Base-by-base conservation (phyloP, 2,797 vertebrate species). In the Sternarchorhynchus goeldii region DNA sequence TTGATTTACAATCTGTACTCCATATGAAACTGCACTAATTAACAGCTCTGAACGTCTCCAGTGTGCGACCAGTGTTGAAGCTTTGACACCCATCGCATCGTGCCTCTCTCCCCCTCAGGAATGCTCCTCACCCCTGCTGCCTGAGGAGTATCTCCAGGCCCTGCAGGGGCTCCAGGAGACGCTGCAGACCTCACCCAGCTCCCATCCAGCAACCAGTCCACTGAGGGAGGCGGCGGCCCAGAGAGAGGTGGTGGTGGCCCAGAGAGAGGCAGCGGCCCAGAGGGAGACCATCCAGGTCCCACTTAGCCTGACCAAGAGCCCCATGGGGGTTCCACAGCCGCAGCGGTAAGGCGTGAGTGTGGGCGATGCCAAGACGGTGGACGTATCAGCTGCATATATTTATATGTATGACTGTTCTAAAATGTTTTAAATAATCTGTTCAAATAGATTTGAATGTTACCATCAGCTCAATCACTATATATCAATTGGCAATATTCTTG, bases 121-220 rank as follows among this genome's bases (percentile, higher is more conserved):
- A 53, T 91, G 90, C 80, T 91, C 92, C 82, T 90, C 88, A 36
- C 82, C 81, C 0, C 87, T 85, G 45, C 83, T 75, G 32, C 88
- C 89, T 4, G 66, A 75, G 1, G 88, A 81, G n/a, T 87, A 86
- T 45, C 31, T 93, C 74, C 83, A 86, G 55, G 80, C 86, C 62
- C 81, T 94, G 83, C 87, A 86, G 72, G 32, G 73, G 60, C 69
- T 95, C 79, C 83, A 85, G 32, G 87, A 91, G 68, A 92, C 81
- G 5, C 87, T 95, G 12, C 70, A 83, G 17, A 81, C 87, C 17
- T 78, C 77, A 50, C 79, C 76, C 58, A 64, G 77, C 6, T 81
- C 87, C 60, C 81, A 83, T 57, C 82, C 84, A n/a, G 62, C 86
- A 57, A 83, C 77, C 74, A 20, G 84, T 0, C 83, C 86, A 10